Evolutionary conservation across 1,140 invertebrate species (phyloP).

Genomic region (Leptonema lineaticorne): DNA sequence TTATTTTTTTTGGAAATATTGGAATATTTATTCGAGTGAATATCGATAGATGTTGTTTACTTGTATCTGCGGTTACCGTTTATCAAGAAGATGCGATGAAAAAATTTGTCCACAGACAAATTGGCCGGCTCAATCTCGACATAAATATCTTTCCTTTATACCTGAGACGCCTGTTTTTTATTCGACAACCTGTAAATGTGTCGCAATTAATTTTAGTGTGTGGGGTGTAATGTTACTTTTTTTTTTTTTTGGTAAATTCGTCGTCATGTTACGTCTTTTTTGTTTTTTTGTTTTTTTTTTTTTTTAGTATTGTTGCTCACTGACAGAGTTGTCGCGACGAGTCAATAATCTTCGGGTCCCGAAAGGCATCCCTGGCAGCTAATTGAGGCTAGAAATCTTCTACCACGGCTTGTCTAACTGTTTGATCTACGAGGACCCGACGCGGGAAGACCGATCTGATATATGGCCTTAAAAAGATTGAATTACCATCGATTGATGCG

Average conservation of each 20-base stretch:
- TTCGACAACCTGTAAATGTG: conserved; percentile 32
- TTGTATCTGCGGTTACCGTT: conserved; percentile 12
- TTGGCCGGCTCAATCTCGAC: conserved; percentile 26
- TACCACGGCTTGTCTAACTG: conserved; percentile 20
- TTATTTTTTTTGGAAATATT: too few species aligned
- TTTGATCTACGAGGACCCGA: conserved; percentile 27
- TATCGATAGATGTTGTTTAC: too few species aligned
- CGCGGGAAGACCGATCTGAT: conserved; percentile 9
- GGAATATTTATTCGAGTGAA: too few species aligned
- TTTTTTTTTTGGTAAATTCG: conserved; percentile 6
- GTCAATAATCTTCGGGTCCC: conserved; percentile 21
- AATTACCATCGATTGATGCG: conserved; percentile 13
- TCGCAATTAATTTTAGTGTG: conserved; percentile 31
- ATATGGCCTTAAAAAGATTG: conserved; percentile 5
- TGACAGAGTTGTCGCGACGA: conserved; percentile 31
- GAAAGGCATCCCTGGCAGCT: conserved; percentile 17
- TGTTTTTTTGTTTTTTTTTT: not conserved
- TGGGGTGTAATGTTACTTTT: conserved; percentile 15
- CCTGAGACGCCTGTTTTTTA: conserved; percentile 28
- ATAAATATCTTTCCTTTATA: conserved; percentile 26
- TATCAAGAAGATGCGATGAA: not conserved
- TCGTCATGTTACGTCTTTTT: not conserved
- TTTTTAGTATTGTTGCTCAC: conserved; percentile 1
- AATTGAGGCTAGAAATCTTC: conserved; percentile 22
- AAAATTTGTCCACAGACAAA: conserved; percentile 29